These are phyloP conservation scores for Hyalella azteca DNA, from an alignment of 2,888 invertebrate genomes.

Conservation along the genomic window DNA sequence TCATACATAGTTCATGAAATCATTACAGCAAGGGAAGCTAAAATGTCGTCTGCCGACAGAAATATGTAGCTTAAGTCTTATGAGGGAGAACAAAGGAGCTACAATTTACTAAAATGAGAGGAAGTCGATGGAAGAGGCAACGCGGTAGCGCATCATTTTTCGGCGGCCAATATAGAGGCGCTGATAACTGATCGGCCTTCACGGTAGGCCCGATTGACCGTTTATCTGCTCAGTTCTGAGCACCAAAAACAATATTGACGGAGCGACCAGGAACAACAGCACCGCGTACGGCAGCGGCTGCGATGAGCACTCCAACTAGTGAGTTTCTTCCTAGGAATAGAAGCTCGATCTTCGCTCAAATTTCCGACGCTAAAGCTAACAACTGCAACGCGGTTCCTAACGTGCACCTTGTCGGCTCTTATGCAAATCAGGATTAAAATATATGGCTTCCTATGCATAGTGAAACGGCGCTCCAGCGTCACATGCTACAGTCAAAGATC, in stretches of 20 bases:
- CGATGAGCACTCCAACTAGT: background rate
- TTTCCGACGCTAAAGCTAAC: background rate
- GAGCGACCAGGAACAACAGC: background rate
- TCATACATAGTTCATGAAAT: no score
- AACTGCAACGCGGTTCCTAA: background rate
- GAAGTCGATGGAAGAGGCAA: no score
- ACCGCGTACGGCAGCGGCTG: background rate
- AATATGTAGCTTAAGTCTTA: no score
- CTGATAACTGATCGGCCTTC: slow-evolving; percentile 24
- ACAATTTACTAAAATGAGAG: no score
- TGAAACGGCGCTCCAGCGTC: no score
- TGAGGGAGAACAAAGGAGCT: no score
- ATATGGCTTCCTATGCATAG: no score
- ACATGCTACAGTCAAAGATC: no score
- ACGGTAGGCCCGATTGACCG: slow-evolving; percentile 17
- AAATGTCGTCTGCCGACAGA: no score
- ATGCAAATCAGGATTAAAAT: slow-evolving; percentile 12
- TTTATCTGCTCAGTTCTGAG: slow-evolving; percentile 11
- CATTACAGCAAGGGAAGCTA: no score
- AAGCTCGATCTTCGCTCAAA: background rate
- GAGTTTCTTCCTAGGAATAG: background rate
- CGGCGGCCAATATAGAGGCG: slow-evolving; percentile 6
- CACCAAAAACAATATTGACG: slow-evolving; percentile 24
- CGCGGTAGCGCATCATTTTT: slow-evolving; percentile 5
- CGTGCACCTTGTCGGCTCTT: background rate